phyloP scores from a whole-genome alignment of 37 sponge, comb jelly and placozoan genomes.

The Dysidea cf. avara region DNA sequence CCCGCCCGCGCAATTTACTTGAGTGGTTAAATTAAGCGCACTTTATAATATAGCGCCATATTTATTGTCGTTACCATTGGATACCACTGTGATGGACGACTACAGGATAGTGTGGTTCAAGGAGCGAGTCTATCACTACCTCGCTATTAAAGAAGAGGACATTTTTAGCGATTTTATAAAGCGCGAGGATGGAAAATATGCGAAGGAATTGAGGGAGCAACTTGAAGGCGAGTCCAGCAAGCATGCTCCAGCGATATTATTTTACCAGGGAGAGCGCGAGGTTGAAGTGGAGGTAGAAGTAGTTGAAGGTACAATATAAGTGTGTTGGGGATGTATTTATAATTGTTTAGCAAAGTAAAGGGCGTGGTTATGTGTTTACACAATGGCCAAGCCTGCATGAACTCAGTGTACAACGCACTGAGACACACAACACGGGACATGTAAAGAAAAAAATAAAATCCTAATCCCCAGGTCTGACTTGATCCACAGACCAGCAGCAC shows the following conservation, averaged over 20 bases:
- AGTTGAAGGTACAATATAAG: constrained; percentile 56
- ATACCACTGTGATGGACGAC: constrained; percentile 70
- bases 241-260: constrained; percentile 54
- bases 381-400: too few relatives aligned
- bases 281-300: constrained; percentile 65
- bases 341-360: neutral
- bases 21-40: too few relatives aligned
- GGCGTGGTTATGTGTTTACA: neutral
- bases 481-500: too few relatives aligned
- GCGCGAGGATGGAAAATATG: constrained; percentile 51
- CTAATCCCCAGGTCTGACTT: too few relatives aligned
- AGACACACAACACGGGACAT: too few relatives aligned
- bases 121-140: constrained; percentile 66
- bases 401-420: too few relatives aligned
- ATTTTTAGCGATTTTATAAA: constrained; percentile 72
- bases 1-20: neutral
- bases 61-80: neutral
- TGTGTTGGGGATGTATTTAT: too few relatives aligned
- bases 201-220: constrained; percentile 49
- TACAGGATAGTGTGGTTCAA: constrained; percentile 81
- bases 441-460: too few relatives aligned
- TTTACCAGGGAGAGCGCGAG: constrained; percentile 56
- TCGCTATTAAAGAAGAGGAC: constrained; percentile 63
- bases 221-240: constrained; percentile 42
- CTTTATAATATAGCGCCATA: neutral